Evolutionary conservation across 1,140 invertebrate species (phyloP).

Genomic region (Nymphalis io): DNA sequence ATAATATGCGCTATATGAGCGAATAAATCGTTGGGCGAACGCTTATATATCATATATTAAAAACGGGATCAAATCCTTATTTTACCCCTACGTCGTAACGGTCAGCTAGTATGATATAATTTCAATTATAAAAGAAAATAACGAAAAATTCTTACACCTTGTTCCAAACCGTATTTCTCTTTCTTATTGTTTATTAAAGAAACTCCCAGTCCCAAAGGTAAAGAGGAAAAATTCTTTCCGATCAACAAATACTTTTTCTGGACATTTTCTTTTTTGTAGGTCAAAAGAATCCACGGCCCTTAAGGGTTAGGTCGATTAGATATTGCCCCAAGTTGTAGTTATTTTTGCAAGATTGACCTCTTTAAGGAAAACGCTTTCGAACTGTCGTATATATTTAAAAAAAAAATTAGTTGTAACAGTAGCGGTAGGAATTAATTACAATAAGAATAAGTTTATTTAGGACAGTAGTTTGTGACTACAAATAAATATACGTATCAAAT

Average conservation of each 20-base stretch:
- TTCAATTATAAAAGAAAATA: background rate
- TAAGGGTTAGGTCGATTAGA: slow-evolving; percentile 25
- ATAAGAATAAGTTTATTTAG: no score
- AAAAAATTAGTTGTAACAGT: no score
- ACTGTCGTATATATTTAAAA: background rate
- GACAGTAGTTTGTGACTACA: no score
- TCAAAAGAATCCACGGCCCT: slow-evolving; percentile 25
- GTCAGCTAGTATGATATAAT: no score
- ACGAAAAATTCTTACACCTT: slow-evolving; percentile 10
- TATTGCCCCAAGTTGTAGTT: slow-evolving; percentile 10
- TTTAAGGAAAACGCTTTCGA: background rate
- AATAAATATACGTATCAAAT: no score
- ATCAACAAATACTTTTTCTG: slow-evolving; percentile 35
- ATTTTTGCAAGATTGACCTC: slow-evolving; percentile 18
- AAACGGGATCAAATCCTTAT: no score
- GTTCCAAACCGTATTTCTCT: slow-evolving; percentile 6
- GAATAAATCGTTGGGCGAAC: no score
- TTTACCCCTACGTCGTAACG: no score
- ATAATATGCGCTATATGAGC: no score
- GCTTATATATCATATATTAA: background rate
- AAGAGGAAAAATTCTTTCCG: slow-evolving; percentile 27
- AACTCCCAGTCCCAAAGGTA: slow-evolving; percentile 35
- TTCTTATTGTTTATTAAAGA: slow-evolving; percentile 45
- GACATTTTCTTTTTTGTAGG: slow-evolving; percentile 24
- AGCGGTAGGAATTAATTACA: no score